Evolutionary conservation across 64 coral and sea anemone species (phyloP), one percentile per base, ranked within the genome.

Genomic region (Cladopsammia gracilis): DNA sequence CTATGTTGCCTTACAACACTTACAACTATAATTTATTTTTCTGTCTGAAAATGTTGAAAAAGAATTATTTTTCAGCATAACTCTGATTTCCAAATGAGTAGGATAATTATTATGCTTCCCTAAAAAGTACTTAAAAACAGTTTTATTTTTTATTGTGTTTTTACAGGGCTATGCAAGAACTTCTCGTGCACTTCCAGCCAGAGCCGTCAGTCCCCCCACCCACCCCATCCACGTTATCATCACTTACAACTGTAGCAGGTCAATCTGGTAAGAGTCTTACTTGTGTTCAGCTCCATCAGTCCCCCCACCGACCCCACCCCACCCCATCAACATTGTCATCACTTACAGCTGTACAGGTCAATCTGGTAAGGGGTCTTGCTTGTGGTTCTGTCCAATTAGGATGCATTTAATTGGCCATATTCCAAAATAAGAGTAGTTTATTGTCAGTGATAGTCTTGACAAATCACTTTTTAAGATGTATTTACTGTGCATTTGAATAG

Each of bases 101-200:
- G 2, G 34, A 34, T 34, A 34, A 34, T 34, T 34, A 34, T 34
- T 34, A 34, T 56, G 53, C 12, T 12, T 10, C 12, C 53, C 12
- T n/a, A 12, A 56, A 56, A 10, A 7, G 12, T 10, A 7, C 53
- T 10, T 56, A 6, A 71, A 24, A 2, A 10, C 4, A 9, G 12
- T 14, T 13, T 73, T 7, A 3, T 34, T 54, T 25, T 79, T 46
- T 19, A 22, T 15, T 74, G 13, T 18, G 71, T 51, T 74, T 2
- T 90, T 50, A 25, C 69, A 98, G 96, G 53, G 82, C 96, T 7
- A 90, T 98, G 83, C 96, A 98, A 77, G 94, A 98, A 43, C 73
- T 98, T 16, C 82, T 82, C 0, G 86, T 98, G 10, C 94, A 98
- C 79, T 93, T 96, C 23, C 73, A 96, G 62, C 96, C 96, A 12